Percentiles rank a stretch among this genome's conserved stretches.
These are phyloP conservation scores for Halcyon smyrnensis DNA, from an alignment of 2,797 vertebrate genomes.

Conservation along the genomic window DNA sequence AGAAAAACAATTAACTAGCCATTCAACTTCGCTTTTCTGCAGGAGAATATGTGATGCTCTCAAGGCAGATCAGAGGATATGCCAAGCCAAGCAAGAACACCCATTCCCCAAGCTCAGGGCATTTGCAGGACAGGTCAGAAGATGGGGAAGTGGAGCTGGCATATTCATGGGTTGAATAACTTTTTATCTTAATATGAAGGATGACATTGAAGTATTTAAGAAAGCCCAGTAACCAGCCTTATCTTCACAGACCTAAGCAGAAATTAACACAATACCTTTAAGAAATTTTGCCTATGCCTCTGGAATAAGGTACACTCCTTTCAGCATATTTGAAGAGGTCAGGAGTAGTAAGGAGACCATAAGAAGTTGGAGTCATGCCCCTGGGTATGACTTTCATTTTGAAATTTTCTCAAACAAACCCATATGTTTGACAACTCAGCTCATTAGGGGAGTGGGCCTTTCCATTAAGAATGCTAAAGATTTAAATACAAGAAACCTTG, in stretches of 20 bases:
- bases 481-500: background rate
- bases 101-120: background rate
- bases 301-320: background rate
- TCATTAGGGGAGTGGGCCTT: background rate
- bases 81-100: background rate
- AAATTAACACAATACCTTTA: background rate
- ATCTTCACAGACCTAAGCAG: background rate
- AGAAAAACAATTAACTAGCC: background rate
- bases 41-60: accelerated
- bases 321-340: background rate
- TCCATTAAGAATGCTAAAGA: background rate
- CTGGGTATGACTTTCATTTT: background rate
- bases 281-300: background rate
- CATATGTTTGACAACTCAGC: background rate
- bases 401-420: background rate
- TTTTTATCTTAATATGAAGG: background rate
- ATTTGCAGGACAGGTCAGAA: background rate
- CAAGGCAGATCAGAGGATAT: background rate
- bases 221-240: background rate
- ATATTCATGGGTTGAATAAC: background rate
- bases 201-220: background rate
- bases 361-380: background rate
- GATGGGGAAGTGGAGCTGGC: background rate
- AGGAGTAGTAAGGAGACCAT: background rate
- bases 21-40: background rate